These are phyloP conservation scores for Cantharis lateralis DNA, from an alignment of 2,888 invertebrate species.

Conservation along the genomic window DNA sequence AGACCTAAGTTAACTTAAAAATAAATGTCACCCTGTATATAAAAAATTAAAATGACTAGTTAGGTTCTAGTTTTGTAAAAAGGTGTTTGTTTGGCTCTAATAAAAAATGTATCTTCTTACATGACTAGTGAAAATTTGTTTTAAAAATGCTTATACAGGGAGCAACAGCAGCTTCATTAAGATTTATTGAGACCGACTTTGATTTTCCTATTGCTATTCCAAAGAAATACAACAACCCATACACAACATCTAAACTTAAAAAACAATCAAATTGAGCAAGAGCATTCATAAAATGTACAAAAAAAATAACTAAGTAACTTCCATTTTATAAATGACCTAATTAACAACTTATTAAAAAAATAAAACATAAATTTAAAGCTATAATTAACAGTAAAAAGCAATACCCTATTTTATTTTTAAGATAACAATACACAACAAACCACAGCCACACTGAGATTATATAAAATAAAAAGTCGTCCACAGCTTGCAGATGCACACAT, in stretches of 20 bases:
- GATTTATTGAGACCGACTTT: neutral
- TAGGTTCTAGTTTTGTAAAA: neutral
- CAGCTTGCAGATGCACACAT: neutral
- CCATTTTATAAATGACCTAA: neutral
- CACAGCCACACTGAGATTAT: conserved; percentile 13
- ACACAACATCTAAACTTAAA: neutral
- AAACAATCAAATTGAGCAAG: neutral
- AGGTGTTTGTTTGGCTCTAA: neutral
- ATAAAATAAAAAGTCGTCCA: conserved; percentile 6
- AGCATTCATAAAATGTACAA: neutral
- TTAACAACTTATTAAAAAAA: neutral
- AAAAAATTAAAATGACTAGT: neutral
- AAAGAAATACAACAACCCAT: neutral
- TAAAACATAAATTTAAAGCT: conserved; percentile 4
- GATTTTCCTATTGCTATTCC: neutral
- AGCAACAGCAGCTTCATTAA: neutral
- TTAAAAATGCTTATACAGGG: neutral
- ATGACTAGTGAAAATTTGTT: neutral
- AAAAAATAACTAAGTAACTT: neutral
- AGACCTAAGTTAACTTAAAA: neutral
- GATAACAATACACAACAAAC: conserved; percentile 24
- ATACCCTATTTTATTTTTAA: conserved; percentile 17
- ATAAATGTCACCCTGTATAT: neutral
- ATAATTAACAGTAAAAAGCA: conserved; percentile 24
- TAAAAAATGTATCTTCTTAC: neutral